Conservation (phyloP, 2,797 vertebrate species). For the Catharus ustulatus region DNA sequence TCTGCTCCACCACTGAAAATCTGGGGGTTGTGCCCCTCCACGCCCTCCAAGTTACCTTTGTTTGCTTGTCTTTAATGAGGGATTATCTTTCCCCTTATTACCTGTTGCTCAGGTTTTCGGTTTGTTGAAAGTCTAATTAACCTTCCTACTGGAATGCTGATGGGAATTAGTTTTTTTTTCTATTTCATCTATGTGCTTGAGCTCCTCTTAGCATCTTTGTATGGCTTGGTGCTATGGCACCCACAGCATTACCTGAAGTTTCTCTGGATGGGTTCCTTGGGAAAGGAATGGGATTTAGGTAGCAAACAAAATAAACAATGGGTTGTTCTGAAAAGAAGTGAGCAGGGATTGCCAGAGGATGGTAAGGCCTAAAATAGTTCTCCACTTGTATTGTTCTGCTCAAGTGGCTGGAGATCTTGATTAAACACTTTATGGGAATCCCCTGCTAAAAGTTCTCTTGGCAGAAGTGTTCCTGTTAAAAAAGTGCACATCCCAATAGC, state of each 20-base stretch:
- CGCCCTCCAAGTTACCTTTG: not conserved
- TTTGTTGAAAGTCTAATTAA: constrained; percentile 37
- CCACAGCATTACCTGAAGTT: not conserved
- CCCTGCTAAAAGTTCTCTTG: not conserved
- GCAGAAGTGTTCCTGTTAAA: not conserved
- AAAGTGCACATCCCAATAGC: not conserved
- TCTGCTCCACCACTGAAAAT: not conserved
- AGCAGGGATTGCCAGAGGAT: not conserved
- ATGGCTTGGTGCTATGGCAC: accelerated
- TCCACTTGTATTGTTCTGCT: not conserved
- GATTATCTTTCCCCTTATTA: constrained; percentile 42
- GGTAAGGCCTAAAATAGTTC: not conserved
- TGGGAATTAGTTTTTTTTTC: not conserved
- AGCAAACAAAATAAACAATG: not conserved
- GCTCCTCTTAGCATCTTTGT: not conserved
- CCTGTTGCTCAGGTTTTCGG: constrained; percentile 52
- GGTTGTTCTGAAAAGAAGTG: not conserved
- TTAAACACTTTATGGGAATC: not conserved
- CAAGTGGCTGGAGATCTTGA: not conserved
- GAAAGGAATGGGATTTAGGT: not conserved
- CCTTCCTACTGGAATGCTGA: not conserved
- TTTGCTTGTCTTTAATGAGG: constrained; percentile 26
- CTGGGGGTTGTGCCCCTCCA: not conserved
- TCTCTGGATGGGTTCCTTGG: not conserved
- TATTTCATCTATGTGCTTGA: not conserved